Evolutionary conservation across 2,888 invertebrate species (phyloP).

Genomic region (Saturnia japonica): DNA sequence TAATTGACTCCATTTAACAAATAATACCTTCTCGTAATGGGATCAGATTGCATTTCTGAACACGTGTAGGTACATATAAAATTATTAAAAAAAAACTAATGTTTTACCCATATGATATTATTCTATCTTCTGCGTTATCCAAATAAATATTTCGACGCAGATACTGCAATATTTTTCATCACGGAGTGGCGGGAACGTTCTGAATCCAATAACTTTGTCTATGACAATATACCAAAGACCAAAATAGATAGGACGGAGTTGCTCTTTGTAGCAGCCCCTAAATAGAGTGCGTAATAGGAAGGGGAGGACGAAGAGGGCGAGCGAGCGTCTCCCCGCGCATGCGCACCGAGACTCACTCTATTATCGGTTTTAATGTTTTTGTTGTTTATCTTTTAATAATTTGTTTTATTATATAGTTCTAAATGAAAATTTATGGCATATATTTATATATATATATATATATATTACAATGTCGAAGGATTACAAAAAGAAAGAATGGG

Average conservation of each 20-base stretch:
- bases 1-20: too few relatives aligned
- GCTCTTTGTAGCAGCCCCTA: constrained; percentile 79
- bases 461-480: background rate
- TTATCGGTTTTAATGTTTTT: constrained; percentile 78
- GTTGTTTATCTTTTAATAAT: constrained; percentile 60
- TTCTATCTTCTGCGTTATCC: constrained; percentile 31
- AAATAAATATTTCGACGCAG: constrained; percentile 38
- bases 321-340: constrained; percentile 62
- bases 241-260: constrained; percentile 77
- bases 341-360: constrained; percentile 57
- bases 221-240: constrained; percentile 74
- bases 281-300: constrained; percentile 80
- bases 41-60: background rate
- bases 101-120: constrained; percentile 15
- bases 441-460: too few relatives aligned
- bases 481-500: constrained; percentile 19
- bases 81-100: background rate
- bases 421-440: background rate
- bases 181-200: constrained; percentile 44
- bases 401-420: constrained; percentile 24
- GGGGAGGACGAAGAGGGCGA: constrained; percentile 68
- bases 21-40: too few relatives aligned
- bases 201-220: constrained; percentile 71
- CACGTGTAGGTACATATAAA: background rate
- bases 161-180: constrained; percentile 42